These are phyloP conservation scores for Philereme vetulata DNA, from an alignment of 2,888 invertebrate species.

Conservation along the genomic window DNA sequence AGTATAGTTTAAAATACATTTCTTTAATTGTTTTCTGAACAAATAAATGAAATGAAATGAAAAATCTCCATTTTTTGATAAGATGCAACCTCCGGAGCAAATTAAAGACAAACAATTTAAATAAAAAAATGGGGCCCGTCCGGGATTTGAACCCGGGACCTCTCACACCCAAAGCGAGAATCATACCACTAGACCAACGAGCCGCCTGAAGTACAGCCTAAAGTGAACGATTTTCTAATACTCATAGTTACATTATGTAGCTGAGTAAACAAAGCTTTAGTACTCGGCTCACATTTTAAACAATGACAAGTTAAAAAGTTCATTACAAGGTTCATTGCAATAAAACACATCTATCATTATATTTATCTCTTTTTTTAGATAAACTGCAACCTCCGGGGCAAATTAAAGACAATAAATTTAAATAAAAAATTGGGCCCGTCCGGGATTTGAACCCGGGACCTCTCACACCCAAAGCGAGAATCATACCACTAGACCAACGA, in stretches of 20 bases:
- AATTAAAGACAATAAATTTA: neutral
- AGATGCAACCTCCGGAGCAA: too few species aligned
- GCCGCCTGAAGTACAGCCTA: slow-evolving; percentile 43
- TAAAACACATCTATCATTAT: too few species aligned
- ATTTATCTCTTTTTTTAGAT: too few species aligned
- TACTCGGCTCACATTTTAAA: too few species aligned
- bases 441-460: slow-evolving; percentile 77
- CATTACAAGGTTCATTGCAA: too few species aligned
- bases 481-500: slow-evolving; percentile 63
- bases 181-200: slow-evolving; percentile 82
- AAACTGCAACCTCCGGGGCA: neutral
- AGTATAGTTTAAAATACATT: too few species aligned
- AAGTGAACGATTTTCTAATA: neutral
- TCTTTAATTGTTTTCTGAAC: too few species aligned
- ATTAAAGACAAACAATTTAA: too few species aligned
- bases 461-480: slow-evolving; percentile 71
- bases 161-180: slow-evolving; percentile 81
- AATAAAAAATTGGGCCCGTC: slow-evolving; percentile 56
- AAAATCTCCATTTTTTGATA: too few species aligned
- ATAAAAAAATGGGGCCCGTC: slow-evolving; percentile 68
- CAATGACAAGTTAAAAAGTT: too few species aligned
- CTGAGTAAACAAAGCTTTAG: too few species aligned
- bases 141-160: slow-evolving; percentile 82
- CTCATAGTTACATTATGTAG: neutral
- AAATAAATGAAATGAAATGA: too few species aligned